These are phyloP conservation scores for Electrophaes corylata DNA, from an alignment of 2,888 invertebrate genomes.

Conservation along the genomic window DNA sequence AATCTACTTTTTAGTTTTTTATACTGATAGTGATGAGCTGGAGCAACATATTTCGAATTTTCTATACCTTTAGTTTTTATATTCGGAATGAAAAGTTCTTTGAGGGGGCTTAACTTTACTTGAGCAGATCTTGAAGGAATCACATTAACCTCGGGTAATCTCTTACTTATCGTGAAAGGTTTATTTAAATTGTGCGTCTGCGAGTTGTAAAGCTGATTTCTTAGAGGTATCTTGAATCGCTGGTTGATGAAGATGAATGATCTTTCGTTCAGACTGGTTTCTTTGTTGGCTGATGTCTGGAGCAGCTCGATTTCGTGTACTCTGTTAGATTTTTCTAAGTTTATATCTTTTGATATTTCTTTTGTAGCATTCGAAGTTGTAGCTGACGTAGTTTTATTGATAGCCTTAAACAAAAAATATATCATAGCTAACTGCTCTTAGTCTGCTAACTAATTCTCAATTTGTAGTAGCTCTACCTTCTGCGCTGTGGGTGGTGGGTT, in stretches of 20 bases:
- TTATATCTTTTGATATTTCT: constrained; percentile 13
- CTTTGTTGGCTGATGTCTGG: constrained; percentile 47
- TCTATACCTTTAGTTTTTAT: neutral
- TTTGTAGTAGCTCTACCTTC: too few species aligned
- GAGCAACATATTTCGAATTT: neutral
- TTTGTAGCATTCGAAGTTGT: neutral
- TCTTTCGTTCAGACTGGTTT: constrained; percentile 59
- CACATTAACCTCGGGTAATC: neutral
- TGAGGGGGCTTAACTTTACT: neutral
- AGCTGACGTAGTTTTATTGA: neutral
- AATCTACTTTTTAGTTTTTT: neutral
- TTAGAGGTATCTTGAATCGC: constrained; percentile 46
- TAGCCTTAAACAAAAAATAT: constrained; percentile 9
- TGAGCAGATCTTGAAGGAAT: constrained; percentile 2
- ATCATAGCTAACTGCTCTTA: too few species aligned
- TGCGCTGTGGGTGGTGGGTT: too few species aligned
- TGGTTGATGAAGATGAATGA: constrained; percentile 65
- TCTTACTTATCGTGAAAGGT: constrained; percentile 9
- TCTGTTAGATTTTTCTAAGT: constrained; percentile 30
- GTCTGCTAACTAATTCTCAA: too few species aligned
- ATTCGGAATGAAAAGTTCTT: constrained; percentile 9
- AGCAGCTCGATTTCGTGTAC: constrained; percentile 52
- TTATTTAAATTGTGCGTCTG: constrained; percentile 12
- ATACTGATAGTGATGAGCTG: neutral
- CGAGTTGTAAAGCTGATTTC: constrained; percentile 12